Percentiles rank a stretch among this genome's conserved stretches.
Evolutionary conservation across 2,113 vertebrate genomes (phyloP).

Genomic region (Mastomys natalensis): DNA sequence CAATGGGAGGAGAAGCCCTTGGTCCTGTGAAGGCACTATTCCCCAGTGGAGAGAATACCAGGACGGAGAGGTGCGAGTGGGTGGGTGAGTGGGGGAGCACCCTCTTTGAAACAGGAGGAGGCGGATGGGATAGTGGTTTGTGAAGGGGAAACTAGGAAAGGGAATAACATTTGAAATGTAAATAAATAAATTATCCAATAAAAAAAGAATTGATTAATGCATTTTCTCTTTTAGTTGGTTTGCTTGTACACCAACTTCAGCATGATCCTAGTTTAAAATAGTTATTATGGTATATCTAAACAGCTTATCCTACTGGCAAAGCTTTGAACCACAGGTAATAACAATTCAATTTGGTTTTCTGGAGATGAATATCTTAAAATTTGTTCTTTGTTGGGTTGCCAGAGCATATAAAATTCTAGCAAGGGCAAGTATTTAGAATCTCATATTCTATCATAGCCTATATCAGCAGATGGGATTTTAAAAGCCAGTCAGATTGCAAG

Average conservation of each 20-base stretch:
- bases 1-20: no score
- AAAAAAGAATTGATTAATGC: background rate
- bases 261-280: no score
- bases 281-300: no score
- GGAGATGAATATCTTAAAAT: background rate
- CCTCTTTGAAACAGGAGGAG: no score
- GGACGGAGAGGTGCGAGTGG: no score
- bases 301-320: background rate
- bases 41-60: no score
- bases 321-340: background rate
- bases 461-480: slow-evolving; percentile 16
- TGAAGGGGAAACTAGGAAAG: no score
- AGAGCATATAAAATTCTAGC: background rate
- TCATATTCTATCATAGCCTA: background rate
- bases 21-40: no score
- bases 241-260: background rate
- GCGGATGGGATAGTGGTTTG: no score
- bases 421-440: slow-evolving; percentile 5
- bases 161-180: no score
- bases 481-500: slow-evolving; percentile 51
- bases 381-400: background rate
- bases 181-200: no score
- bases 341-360: background rate
- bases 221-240: background rate
- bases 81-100: no score